Evolutionary conservation across 2,113 vertebrate species (phyloP), one percentile per base, ranked within the genome.

Genomic region (Litocranius walleri): DNA sequence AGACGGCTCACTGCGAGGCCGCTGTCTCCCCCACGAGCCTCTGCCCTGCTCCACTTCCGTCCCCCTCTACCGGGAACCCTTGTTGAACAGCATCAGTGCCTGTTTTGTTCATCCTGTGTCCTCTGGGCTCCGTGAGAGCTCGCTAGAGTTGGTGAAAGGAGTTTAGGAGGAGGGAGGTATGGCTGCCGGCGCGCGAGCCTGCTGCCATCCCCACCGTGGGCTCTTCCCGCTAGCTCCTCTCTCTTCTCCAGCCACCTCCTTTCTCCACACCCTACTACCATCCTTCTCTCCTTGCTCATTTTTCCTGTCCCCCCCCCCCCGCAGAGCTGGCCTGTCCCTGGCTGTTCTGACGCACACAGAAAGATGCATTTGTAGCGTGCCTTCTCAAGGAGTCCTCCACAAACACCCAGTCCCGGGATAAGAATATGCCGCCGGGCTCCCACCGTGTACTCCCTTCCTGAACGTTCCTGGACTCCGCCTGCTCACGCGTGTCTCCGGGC

Each of bases 401-500:
- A n/a, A 45, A 64, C 36, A 7, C 3, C 57, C 6, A 30, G 7
- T 30, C n/a, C 36, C 29, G 3, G 10, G 3, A 27, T 25, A 54
- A 36, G 83, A 61, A 36, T 14, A 21, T 43, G 45, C 7, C 27
- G 16, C 40, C 40, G 33, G 33, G 30, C 17, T 19, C 33, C 92
- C 10, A 3, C 3, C 8, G 50, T 15, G 30, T 6, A 1, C 54
- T 48, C 59, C 17, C 83, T 56, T 59, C 15, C 6, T 33, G 59
- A 30, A 13, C 40, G 36, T 64, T 50, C 54, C 81, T 16, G 36
- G 50, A 40, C 7, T n/a, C 16, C 3, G 9, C 9, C 64, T 59
- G 13, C 14, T 21, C 16, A 43, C 0, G 0, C 3, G 25, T 25
- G 15, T 61, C 48, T 82, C 40, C 4, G 1, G 48, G 9, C 19